Percentiles rank a stretch among this genome's conserved stretches.
Evolutionary conservation across 2,797 vertebrate species (phyloP).

Genomic region (Chrysocyon brachyurus): DNA sequence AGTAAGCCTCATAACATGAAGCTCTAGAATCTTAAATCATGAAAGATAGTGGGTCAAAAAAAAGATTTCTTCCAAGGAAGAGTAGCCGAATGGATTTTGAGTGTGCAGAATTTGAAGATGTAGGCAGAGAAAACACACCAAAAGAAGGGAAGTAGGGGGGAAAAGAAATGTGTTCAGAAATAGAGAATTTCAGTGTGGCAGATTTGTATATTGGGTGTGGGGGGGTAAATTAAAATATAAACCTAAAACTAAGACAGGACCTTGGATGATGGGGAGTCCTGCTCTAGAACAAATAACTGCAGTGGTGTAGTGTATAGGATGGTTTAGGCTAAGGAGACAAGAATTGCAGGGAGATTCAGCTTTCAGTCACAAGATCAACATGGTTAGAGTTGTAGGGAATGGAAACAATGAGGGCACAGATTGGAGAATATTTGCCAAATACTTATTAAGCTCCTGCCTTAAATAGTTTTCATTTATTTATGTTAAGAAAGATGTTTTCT

Average conservation of each 20-base stretch:
- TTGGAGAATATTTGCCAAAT: background rate
- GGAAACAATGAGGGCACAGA: background rate
- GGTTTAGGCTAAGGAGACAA: background rate
- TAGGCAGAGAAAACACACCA: background rate
- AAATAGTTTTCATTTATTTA: background rate
- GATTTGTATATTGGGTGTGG: background rate
- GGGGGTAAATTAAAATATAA: background rate
- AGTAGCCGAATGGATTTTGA: background rate
- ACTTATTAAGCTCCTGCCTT: slow-evolving; percentile 5
- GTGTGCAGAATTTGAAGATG: background rate
- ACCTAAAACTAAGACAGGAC: background rate
- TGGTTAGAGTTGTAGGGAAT: slow-evolving; percentile 12
- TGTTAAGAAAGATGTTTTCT: slow-evolving; percentile 46
- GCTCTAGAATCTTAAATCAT: background rate
- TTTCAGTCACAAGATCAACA: background rate
- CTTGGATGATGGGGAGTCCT: background rate
- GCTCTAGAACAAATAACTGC: background rate
- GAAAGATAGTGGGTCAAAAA: background rate
- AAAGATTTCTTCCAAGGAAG: background rate
- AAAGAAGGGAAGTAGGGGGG: background rate
- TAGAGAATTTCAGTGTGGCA: background rate
- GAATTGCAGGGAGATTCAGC: background rate
- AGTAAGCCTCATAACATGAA: background rate
- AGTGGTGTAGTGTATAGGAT: background rate
- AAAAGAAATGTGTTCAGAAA: background rate